phyloP scores from a whole-genome alignment of 2,797 vertebrate species.

The Falco novaeseelandiae region DNA sequence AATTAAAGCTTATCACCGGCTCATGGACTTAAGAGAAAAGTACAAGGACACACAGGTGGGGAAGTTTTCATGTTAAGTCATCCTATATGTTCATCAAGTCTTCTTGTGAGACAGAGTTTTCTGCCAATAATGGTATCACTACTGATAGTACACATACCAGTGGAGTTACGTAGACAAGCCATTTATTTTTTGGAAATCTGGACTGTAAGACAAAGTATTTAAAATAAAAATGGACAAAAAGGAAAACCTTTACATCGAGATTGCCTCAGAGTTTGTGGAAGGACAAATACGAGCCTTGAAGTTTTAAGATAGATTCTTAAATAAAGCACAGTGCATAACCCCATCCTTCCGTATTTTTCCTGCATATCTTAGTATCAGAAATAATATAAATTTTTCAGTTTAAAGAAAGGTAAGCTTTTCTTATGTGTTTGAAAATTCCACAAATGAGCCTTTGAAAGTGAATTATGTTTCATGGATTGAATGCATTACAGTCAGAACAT shows the following conservation, averaged over 20 bases:
- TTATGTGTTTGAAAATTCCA: background rate
- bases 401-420: background rate
- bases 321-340: background rate
- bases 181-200: background rate
- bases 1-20: slow-evolving; percentile 92
- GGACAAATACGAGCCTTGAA: background rate
- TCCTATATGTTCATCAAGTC: background rate
- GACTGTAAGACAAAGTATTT: background rate
- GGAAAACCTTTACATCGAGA: background rate
- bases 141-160: background rate
- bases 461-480: background rate
- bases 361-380: background rate
- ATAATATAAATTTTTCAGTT: background rate
- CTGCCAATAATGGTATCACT: background rate
- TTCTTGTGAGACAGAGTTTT: background rate
- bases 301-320: background rate
- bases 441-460: background rate
- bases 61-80: background rate
- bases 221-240: background rate
- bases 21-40: slow-evolving; percentile 92
- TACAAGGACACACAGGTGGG: slow-evolving; percentile 93
- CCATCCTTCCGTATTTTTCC: background rate
- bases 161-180: background rate
- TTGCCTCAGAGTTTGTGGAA: background rate
- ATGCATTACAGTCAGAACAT: background rate